Base-by-base conservation (phyloP, 2,113 vertebrate species). In the Origma solitaria region DNA sequence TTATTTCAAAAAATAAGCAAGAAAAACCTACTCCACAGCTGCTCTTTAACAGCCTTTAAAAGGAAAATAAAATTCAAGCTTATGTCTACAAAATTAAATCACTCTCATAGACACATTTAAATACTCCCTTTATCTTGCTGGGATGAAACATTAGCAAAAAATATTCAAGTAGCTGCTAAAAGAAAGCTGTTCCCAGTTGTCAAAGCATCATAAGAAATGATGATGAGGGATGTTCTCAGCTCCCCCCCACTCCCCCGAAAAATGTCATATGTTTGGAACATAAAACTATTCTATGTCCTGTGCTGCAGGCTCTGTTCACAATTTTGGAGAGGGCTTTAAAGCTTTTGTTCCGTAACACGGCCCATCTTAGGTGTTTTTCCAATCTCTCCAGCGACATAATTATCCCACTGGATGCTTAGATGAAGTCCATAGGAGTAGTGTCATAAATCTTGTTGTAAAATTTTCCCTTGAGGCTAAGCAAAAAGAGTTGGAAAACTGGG, bases 231-330 rank as follows among this genome's bases (percentile, higher is more conserved):
- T 62, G 45, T 53, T 69, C 47, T 72, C 35, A 40, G 20, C 11
- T 23, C 18, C 45, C 37, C 21, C 47, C n/a, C 3, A 25, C 42
- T 16, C 42, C 20, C n/a, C 3, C 28, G 20, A 62, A 61, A 72
- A 3, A 5, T 33, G 15, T 60, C 11, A 11, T 20, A 9, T 33
- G 7, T 10, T 6, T 72, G 37, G 61, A 92, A n/a, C 7, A 53
- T 25, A 72, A 70, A 89, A n/a, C 18, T 84, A 13, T 71, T 40
- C 16, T 31, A 9, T 0, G 0, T 27, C 31, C 20, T 13, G 15
- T 9, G 6, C 10, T 68, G 11, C 37, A 64, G 30, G 19, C 6
- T 80, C 47, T 88, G 44, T 35, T 78, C 44, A 47, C 6, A 20
- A 30, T 17, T 92, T 84, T 49, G 40, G 22, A 65, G 12, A 1